Evolutionary conservation across 1,140 invertebrate species (phyloP).

Genomic region (Brachionus paranguensis): DNA sequence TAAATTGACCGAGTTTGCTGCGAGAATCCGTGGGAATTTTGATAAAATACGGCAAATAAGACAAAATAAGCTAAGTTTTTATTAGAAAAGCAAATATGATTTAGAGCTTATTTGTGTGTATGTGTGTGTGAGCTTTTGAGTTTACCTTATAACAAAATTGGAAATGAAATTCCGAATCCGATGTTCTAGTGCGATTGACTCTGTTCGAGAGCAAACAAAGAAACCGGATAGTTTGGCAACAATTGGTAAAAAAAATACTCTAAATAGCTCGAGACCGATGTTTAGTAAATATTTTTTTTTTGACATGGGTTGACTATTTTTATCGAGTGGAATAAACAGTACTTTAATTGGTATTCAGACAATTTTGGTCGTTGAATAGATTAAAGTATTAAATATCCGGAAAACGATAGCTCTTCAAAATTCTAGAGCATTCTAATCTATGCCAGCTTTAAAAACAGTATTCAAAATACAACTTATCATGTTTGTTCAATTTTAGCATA

Average conservation of each 20-base stretch:
- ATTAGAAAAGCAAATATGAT: constrained; percentile 21
- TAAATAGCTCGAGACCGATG: not conserved
- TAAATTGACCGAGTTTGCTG: constrained; percentile 18
- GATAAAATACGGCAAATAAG: not conserved
- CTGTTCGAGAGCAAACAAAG: not conserved
- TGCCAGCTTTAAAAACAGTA: not conserved
- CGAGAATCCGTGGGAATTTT: constrained; percentile 9
- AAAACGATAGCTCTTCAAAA: not conserved
- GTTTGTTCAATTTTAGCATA: not conserved
- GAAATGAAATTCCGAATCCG: not conserved
- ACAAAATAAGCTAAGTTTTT: not conserved
- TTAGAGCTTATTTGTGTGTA: not conserved
- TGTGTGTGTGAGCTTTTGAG: not conserved
- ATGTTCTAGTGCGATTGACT: constrained; percentile 1
- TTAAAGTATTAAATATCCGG: not conserved
- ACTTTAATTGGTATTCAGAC: not conserved
- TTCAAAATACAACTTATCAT: not conserved
- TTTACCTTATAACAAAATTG: constrained; percentile 2
- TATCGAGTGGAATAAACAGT: not conserved
- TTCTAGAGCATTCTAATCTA: not conserved
- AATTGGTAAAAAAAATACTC: not conserved
- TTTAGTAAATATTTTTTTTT: not conserved
- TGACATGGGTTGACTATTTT: not conserved
- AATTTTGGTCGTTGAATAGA: not conserved
- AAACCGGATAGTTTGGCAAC: not conserved